Base-by-base conservation (phyloP, 2,797 vertebrate species). In the Bufotes viridis region DNA sequence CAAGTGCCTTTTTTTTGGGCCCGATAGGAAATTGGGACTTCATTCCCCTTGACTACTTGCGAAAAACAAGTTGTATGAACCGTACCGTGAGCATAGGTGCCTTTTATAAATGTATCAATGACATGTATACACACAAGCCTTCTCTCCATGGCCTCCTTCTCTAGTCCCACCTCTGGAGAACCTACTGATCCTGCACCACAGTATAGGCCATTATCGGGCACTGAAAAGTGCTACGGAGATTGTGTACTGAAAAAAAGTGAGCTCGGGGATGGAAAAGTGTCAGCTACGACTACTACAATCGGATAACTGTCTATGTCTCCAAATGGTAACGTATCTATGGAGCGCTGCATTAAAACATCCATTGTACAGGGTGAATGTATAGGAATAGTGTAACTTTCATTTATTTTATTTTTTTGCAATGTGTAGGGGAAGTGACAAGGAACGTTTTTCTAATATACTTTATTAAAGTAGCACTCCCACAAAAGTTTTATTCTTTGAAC, bases 11-110 rank as follows among this genome's bases (percentile, higher is more conserved):
- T 96, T 96, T 96, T 96, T 42, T 42, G 42, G 70, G 61, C 63
- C 78, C 94, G 93, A 95, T 95, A 94, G 95, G 94, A 97, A 95
- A 96, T 94, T 84, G 92, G 94, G 94, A 94, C 95, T 95, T 95
- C 93, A 94, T 94, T 95, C 94, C 92, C 91, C 92, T 91, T 92
- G 92, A 92, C 92, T 93, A 94, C 92, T 94, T 92, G 94, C 92
- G 91, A 91, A 95, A 85, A 81, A 89, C 78, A 82, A 76, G 84
- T 82, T 76, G 76, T 86, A 55, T 82, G 78, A 85, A 82, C 42
- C 53, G 2, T 86, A 82, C 82, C 69, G 78, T 57, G 74, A 78
- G 78, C 79, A 82, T 72, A 89, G 79, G 49, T 76, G 42, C 34
- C 57, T 83, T 82, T 78, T 85, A 60, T 85, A 67, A 61, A 53